phyloP scores from a whole-genome alignment of 2,113 vertebrate species.

The Sorex araneus region DNA sequence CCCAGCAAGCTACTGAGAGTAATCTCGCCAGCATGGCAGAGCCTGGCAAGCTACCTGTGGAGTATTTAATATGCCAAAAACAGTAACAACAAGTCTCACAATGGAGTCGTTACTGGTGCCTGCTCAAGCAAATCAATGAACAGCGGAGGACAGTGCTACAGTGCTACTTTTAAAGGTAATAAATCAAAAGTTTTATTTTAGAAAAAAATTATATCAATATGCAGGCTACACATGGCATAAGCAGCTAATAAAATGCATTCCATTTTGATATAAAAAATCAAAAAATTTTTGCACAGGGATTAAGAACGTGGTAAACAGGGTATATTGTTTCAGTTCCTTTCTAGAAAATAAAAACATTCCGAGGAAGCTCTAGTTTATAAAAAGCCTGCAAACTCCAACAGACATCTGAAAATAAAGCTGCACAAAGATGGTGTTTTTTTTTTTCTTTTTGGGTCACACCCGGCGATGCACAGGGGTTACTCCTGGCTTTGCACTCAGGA shows the following conservation, averaged over 20 bases:
- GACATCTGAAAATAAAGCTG: slow-evolving; percentile 8
- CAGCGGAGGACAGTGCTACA: too few relatives aligned
- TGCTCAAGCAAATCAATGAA: too few relatives aligned
- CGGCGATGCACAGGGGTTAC: too few relatives aligned
- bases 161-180: not conserved
- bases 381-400: not conserved
- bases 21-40: too few relatives aligned
- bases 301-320: not conserved
- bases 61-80: too few relatives aligned
- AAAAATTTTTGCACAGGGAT: not conserved
- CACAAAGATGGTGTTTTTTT: too few relatives aligned
- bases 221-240: not conserved
- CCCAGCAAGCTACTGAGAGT: too few relatives aligned
- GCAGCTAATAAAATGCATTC: not conserved
- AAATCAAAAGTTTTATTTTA: not conserved
- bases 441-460: too few relatives aligned
- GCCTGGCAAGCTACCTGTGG: too few relatives aligned
- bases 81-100: too few relatives aligned
- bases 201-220: not conserved
- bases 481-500: too few relatives aligned
- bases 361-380: not conserved
- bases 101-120: too few relatives aligned
- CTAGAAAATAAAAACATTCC: not conserved
- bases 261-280: not conserved
- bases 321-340: not conserved